Evolutionary conservation across 2,888 invertebrate species (phyloP).

Genomic region (Athripsodes cinereus): DNA sequence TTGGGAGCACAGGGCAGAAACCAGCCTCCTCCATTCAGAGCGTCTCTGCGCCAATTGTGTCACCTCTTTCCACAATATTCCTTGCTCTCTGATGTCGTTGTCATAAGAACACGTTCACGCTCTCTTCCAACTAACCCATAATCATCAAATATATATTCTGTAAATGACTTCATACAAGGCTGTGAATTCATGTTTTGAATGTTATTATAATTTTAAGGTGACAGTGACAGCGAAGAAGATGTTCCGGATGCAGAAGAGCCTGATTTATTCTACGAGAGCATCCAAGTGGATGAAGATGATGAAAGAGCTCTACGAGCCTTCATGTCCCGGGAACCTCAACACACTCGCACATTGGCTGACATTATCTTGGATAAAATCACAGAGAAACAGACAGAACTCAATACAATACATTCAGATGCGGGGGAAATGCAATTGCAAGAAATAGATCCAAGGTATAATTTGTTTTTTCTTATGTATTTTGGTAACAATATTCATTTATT

Average conservation of each 20-base stretch:
- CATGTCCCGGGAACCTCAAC: constrained; percentile 44
- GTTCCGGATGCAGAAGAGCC: constrained; percentile 52
- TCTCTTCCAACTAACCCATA: too few species aligned
- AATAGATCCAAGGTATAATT: constrained; percentile 71
- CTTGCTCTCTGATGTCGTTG: too few species aligned
- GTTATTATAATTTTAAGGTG: constrained; percentile 20
- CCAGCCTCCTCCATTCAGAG: too few species aligned
- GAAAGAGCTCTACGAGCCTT: constrained; percentile 83
- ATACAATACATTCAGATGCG: constrained; percentile 77
- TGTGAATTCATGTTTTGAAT: too few species aligned
- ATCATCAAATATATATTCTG: too few species aligned
- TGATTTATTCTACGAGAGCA: constrained; percentile 61
- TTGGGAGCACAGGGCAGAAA: too few species aligned
- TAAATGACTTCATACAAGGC: too few species aligned
- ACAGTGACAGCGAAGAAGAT: constrained; percentile 34
- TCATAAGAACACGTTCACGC: too few species aligned
- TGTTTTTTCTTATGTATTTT: too few species aligned
- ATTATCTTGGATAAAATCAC: constrained; percentile 89
- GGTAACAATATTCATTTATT: too few species aligned
- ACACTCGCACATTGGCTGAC: constrained; percentile 75
- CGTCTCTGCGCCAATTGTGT: too few species aligned
- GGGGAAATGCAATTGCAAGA: constrained; percentile 71
- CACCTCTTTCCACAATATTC: too few species aligned
- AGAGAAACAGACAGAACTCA: constrained; percentile 86
- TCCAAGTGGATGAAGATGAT: constrained; percentile 81